phyloP scores from a whole-genome alignment of 2,888 invertebrate species.

The Eustalomyia histrio region DNA sequence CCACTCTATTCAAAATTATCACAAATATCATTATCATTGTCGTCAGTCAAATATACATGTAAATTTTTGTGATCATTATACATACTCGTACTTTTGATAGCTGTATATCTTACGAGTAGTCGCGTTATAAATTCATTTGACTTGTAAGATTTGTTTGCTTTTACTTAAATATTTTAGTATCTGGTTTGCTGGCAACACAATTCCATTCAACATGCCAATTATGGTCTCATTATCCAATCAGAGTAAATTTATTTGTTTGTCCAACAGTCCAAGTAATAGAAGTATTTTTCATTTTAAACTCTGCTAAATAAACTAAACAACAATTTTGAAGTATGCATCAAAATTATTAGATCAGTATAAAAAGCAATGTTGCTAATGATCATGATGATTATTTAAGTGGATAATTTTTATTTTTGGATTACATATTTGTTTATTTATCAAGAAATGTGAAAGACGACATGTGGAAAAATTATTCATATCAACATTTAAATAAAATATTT shows the following conservation, averaged over 20 bases:
- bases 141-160: constrained; percentile 58
- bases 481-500: constrained; percentile 11
- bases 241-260: constrained; percentile 80
- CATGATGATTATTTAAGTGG: constrained; percentile 40
- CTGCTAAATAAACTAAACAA: constrained; percentile 26
- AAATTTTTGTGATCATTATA: neutral
- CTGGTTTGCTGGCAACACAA: constrained; percentile 80
- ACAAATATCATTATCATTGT: constrained; percentile 48
- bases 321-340: constrained; percentile 46
- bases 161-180: constrained; percentile 69
- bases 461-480: constrained; percentile 39
- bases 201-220: constrained; percentile 80
- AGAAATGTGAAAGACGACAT: constrained; percentile 34
- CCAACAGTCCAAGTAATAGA: constrained; percentile 66
- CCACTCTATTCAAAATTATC: constrained; percentile 35
- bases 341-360: constrained; percentile 64
- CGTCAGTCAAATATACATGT: constrained; percentile 2
- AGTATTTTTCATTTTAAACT: constrained; percentile 40
- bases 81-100: too few species aligned
- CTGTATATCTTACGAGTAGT: constrained; percentile 2
- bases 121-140: constrained; percentile 36
- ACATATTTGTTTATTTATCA: constrained; percentile 8
- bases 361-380: constrained; percentile 25
- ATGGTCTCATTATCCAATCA: constrained; percentile 80
- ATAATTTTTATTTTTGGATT: constrained; percentile 44